Conservation (phyloP, 2,797 vertebrate species). For the Gorsachius magnificus region DNA sequence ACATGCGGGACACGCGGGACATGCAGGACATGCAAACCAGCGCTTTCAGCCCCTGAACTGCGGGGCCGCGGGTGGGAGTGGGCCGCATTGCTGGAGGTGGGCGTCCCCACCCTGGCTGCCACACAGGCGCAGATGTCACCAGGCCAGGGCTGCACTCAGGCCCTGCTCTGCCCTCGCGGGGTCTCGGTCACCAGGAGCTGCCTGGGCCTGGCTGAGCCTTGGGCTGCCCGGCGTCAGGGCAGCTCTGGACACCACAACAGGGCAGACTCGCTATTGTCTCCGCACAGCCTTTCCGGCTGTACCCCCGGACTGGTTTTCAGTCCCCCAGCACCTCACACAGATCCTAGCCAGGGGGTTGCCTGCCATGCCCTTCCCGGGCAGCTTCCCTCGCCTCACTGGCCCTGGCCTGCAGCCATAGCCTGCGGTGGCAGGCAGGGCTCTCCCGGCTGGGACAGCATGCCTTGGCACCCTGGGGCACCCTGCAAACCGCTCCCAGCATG, state of each 20-base stretch:
- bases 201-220: background rate
- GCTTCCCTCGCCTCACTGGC: rapidly evolving
- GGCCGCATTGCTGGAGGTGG: rapidly evolving
- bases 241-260: background rate
- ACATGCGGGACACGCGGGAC: too few relatives aligned
- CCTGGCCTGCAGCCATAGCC: rapidly evolving
- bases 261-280: background rate
- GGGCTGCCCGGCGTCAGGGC: too few relatives aligned
- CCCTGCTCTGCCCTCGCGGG: too few relatives aligned
- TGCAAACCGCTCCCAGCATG: background rate
- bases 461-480: background rate
- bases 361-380: rapidly evolving
- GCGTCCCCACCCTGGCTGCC: background rate
- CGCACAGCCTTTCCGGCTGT: background rate
- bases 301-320: too few relatives aligned
- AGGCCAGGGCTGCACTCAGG: too few relatives aligned
- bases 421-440: background rate
- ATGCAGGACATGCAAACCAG: rapidly evolving
- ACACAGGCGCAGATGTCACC: too few relatives aligned
- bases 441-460: background rate
- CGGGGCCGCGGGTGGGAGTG: background rate
- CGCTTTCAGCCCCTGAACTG: background rate
- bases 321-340: background rate
- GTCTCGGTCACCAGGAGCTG: too few relatives aligned
- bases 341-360: rapidly evolving